Evolutionary conservation across 2,113 vertebrate genomes (phyloP), one percentile per base, ranked within the genome.

Genomic region (Lethenteron camtschaticum): DNA sequence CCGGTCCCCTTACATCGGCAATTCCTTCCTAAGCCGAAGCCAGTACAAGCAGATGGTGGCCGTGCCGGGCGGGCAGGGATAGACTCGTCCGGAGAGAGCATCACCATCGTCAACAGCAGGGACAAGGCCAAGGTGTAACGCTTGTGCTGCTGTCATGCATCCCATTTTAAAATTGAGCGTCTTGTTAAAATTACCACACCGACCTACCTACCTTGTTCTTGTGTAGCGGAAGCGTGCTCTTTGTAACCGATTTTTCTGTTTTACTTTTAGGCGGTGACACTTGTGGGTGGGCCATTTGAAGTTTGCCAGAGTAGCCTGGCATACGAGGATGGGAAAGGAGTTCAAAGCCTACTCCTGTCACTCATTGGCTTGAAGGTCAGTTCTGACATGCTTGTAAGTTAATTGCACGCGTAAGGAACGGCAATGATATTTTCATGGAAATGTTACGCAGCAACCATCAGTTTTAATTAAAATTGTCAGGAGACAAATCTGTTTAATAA

Each of bases 31-130:
- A 74, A 92, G 82, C 81, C 87, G 83, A 75, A 91, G 74, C 75
- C 94, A 92, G 69, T 99, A 99, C 76, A 88, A 95, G 69, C 94
- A 97, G 78, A 97, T 96, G 90, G 80, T 87, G 94, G 91, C 10
- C 82, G 94, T 75, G 94, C 94, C 14, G 92, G 94, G 2, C 84
- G 92, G 70, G 90, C 94, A 3, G 94, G 94, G 3, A 87, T 96
- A 71, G 94, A 96, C 75, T 75, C 76, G 3, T 57, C 72, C 70
- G 94, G 94, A 6, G 94, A 99, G 80, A 99, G 94, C 71, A 83
- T 96, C 76, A 85, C 96, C 20, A 85, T 96, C 77, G 74, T 84
- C 57, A 88, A 92, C 79, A 86, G 90, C 57, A 87, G 84, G 75
- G 92, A 99, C 76, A 83, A 78, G 16, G 10, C 63, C 9, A 66